Conservation (phyloP, 1,140 invertebrate genomes). For the Diabrotica virgifera region DNA sequence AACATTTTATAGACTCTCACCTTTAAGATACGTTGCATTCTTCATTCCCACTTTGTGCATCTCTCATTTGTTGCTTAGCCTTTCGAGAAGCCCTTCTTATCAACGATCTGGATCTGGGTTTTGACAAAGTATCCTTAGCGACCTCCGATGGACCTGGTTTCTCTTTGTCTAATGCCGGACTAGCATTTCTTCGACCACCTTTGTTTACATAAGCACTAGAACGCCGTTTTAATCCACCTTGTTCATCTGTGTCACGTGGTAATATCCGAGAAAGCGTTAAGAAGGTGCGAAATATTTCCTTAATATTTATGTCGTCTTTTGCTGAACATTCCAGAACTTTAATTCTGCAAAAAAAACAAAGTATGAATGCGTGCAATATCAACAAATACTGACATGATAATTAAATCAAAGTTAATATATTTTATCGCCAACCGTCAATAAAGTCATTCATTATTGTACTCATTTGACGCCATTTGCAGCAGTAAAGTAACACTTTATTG, state of each 20-base stretch:
- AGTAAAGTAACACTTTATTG: too few relatives aligned
- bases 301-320: slow-evolving; percentile 74
- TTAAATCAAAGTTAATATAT: too few relatives aligned
- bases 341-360: slow-evolving; percentile 51
- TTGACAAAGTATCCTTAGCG: slow-evolving; percentile 45
- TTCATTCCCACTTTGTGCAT: slow-evolving; percentile 59
- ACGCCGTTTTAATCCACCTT: slow-evolving; percentile 63
- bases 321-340: slow-evolving; percentile 80
- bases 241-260: slow-evolving; percentile 56
- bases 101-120: slow-evolving; percentile 70
- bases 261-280: slow-evolving; percentile 67
- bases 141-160: slow-evolving; percentile 35
- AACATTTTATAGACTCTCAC: too few relatives aligned
- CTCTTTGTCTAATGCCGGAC: slow-evolving; percentile 46
- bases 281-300: slow-evolving; percentile 72
- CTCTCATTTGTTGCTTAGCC: slow-evolving; percentile 73
- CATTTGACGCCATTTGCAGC: too few relatives aligned
- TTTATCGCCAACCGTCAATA: too few relatives aligned
- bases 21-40: slow-evolving; percentile 72
- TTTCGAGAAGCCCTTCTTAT: slow-evolving; percentile 76
- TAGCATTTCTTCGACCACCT: slow-evolving; percentile 50
- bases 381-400: too few relatives aligned
- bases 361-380: too few relatives aligned
- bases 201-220: slow-evolving; percentile 71
- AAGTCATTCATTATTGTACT: too few relatives aligned